These are phyloP conservation scores for Crossaster papposus DNA, from an alignment of 53 echinoderm and acorn worm species.

Conservation along the genomic window DNA sequence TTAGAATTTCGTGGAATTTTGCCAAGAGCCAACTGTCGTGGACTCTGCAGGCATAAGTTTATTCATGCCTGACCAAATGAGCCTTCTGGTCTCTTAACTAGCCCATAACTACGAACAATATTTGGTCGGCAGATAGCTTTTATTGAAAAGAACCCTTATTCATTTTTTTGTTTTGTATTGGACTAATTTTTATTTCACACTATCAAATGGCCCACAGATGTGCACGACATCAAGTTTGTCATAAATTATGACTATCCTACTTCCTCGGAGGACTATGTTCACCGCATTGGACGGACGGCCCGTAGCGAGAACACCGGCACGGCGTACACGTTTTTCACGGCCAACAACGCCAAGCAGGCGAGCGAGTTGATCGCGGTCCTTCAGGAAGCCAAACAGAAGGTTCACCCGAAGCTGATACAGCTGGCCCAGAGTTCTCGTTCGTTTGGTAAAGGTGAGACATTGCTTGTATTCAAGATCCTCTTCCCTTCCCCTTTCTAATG, in stretches of 20 bases:
- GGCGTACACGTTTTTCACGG: constrained; percentile 99
- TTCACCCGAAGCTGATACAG: constrained; percentile 83
- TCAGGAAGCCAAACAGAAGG: constrained; percentile 81
- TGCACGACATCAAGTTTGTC: constrained; percentile 98
- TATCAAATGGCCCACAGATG: constrained; percentile 67
- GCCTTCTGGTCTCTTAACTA: no score
- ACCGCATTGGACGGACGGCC: constrained; percentile 98
- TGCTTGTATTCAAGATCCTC: neutral
- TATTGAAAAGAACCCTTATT: no score
- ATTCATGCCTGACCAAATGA: no score
- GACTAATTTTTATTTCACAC: neutral
- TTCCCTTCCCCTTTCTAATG: no score
- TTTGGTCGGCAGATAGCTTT: neutral
- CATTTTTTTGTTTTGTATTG: neutral
- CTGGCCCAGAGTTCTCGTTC: constrained; percentile 78
- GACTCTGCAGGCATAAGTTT: no score
- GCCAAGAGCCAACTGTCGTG: no score
- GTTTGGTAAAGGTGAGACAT: constrained; percentile 77
- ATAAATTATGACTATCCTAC: constrained; percentile 99
- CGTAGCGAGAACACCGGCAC: constrained; percentile 90
- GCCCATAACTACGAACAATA: no score
- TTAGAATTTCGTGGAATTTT: no score
- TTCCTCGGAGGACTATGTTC: constrained; percentile 98
- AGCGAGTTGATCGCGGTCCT: constrained; percentile 86
- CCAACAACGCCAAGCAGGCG: constrained; percentile 82